phyloP scores from a whole-genome alignment of 1,140 invertebrate genomes.

The Leptestheria dahalacensis region DNA sequence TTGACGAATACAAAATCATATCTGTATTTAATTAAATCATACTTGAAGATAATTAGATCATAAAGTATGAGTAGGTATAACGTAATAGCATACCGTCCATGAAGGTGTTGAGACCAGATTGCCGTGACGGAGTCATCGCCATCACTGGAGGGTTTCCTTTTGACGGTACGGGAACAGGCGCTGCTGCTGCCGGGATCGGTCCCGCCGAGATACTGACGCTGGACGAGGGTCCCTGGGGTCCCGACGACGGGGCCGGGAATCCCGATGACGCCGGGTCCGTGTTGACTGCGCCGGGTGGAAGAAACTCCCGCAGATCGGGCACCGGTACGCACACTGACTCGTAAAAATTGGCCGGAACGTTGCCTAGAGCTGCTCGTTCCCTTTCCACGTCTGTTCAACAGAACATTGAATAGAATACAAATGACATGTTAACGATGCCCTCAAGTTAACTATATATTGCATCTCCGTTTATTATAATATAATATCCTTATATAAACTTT shows the following conservation, averaged over 20 bases:
- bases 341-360: conserved; percentile 48
- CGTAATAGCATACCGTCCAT: background rate
- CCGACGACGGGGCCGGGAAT: conserved; percentile 12
- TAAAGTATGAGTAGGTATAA: too few species aligned
- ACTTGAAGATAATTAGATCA: too few species aligned
- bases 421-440: background rate
- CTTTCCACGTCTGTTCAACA: conserved; percentile 35
- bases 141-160: conserved; percentile 17
- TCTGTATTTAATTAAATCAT: too few species aligned
- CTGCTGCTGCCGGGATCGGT: background rate
- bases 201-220: background rate
- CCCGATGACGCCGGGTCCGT: background rate
- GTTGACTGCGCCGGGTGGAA: conserved; percentile 27
- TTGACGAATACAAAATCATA: too few species aligned
- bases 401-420: background rate
- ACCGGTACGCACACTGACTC: conserved; percentile 50
- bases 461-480: too few species aligned
- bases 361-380: conserved; percentile 44
- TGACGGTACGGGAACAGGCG: conserved; percentile 15
- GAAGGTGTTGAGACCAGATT: background rate
- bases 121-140: background rate
- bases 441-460: too few species aligned
- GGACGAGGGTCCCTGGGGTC: conserved; percentile 10
- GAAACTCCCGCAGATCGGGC: conserved; percentile 54
- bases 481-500: too few species aligned